Conservation (phyloP, 1,140 invertebrate genomes). For the Neuroterus valhalla region DNA sequence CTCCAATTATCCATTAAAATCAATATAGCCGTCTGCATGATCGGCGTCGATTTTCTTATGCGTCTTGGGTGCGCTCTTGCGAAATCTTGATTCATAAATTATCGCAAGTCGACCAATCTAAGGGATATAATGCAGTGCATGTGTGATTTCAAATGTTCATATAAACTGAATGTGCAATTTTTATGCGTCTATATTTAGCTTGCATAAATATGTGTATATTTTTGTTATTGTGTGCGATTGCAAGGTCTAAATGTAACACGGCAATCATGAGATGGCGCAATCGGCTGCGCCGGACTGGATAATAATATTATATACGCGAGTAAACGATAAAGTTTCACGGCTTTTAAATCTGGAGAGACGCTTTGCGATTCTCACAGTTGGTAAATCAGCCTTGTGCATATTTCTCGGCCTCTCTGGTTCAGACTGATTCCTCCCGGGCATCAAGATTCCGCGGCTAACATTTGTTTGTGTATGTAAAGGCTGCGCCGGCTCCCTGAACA, state of each 20-base stretch:
- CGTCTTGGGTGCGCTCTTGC: not conserved
- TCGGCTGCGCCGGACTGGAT: conserved; percentile 1
- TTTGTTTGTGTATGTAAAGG: conserved; percentile 7
- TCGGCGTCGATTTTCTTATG: conserved; percentile 17
- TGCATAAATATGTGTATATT: not conserved
- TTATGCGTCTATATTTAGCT: not conserved
- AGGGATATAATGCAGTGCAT: not conserved
- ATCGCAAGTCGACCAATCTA: not conserved
- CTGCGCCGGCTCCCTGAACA: not conserved
- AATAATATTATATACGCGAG: not conserved
- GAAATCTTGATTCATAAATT: conserved; percentile 18
- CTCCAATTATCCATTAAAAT: conserved; percentile 29
- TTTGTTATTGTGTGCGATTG: not conserved
- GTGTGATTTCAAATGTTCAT: not conserved
- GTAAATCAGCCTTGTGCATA: conserved; percentile 27
- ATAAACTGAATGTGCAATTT: not conserved
- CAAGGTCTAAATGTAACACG: not conserved
- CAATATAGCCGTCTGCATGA: conserved; percentile 11
- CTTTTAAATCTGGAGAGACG: conserved; percentile 19
- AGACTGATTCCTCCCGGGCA: conserved; percentile 11
- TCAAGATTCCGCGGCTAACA: conserved; percentile 18
- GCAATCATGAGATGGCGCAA: conserved; percentile 9
- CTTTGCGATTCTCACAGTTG: conserved; percentile 21
- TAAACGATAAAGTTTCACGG: conserved; percentile 25
- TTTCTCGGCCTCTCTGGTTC: conserved; percentile 6